A percentile compares a stretch with the other conserved stretches of the same genome.
Evolutionary conservation across 2,888 invertebrate species (phyloP).

Genomic region (Achlya flavicornis): DNA sequence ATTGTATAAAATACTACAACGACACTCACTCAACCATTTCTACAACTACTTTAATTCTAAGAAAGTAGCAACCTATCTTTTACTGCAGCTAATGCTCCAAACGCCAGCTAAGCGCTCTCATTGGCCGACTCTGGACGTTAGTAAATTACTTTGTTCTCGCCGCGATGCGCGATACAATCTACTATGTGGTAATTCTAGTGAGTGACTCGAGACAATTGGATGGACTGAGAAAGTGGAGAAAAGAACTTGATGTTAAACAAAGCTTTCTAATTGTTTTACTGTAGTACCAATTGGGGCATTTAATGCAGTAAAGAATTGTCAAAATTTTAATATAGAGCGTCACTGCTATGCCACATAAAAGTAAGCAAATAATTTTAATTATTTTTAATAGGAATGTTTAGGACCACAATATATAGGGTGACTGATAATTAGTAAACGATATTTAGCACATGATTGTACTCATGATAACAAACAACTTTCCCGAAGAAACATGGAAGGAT

Average conservation of each 20-base stretch:
- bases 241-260: neutral
- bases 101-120: conserved; percentile 17
- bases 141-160: conserved; percentile 32
- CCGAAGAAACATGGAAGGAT: no score
- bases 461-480: no score
- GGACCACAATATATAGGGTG: no score
- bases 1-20: neutral
- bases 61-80: conserved; percentile 6
- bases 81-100: conserved; percentile 28
- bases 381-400: no score
- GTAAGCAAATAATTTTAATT: no score
- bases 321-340: no score
- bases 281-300: no score
- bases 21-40: neutral
- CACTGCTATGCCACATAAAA: no score
- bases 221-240: neutral
- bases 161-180: conserved; percentile 20
- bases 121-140: conserved; percentile 18
- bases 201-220: conserved; percentile 14
- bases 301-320: no score
- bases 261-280: no score
- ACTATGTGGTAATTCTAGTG: conserved; percentile 23
- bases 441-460: no score
- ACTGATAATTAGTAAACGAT: no score
- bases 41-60: neutral